Conservation (phyloP, 2,797 vertebrate species). For the Molossus alvarezi region DNA sequence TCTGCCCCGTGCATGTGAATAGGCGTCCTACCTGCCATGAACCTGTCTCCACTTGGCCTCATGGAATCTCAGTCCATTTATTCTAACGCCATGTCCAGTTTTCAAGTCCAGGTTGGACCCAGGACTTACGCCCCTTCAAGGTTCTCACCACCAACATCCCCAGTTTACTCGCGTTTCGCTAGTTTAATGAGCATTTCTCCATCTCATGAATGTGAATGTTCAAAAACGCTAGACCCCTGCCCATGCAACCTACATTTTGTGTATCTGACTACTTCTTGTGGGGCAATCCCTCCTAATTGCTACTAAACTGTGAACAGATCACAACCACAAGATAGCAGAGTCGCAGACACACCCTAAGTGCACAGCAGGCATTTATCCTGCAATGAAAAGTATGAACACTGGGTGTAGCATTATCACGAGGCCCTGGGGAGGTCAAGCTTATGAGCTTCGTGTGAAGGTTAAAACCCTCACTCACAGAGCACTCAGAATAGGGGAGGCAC, state of each 20-base stretch:
- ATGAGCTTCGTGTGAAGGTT: not conserved
- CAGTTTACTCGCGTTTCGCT: not conserved
- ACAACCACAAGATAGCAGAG: not conserved
- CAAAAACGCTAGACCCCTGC: not conserved
- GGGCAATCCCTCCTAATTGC: not conserved
- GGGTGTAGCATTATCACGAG: not conserved
- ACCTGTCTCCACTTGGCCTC: not conserved
- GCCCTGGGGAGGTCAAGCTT: not conserved
- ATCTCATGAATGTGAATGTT: conserved; percentile 4
- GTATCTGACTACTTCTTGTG: not conserved
- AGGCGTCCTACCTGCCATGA: not conserved
- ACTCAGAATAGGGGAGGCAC: not conserved
- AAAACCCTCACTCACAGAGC: not conserved
- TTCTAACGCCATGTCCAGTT: not conserved
- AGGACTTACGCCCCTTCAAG: not conserved
- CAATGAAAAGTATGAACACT: not conserved
- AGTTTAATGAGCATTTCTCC: conserved; percentile 12
- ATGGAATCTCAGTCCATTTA: not conserved
- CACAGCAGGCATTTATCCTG: not conserved
- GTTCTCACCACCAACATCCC: not conserved
- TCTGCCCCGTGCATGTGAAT: not conserved
- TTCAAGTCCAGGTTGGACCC: not conserved
- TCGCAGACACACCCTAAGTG: not conserved
- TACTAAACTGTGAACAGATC: conserved; percentile 14
- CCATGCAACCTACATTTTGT: not conserved